Conservation (phyloP, 1,140 invertebrate genomes). For the Idris sp. region DNA sequence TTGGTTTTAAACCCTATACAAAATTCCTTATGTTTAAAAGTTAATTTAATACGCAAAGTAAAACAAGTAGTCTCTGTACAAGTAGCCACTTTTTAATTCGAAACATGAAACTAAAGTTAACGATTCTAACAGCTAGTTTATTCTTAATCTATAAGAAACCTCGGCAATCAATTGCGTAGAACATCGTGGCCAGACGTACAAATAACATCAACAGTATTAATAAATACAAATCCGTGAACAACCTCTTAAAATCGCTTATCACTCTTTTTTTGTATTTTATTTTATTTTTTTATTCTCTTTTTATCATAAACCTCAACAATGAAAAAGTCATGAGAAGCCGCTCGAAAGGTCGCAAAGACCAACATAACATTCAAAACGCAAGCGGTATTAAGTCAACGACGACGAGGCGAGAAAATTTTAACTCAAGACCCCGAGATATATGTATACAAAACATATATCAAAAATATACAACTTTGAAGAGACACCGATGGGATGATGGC, state of each 20-base stretch:
- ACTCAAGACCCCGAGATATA: conserved; percentile 22
- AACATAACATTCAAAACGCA: conserved; percentile 46
- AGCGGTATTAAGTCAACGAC: conserved; percentile 34
- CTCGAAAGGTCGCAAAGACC: conserved; percentile 24
- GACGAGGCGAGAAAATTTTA: conserved; percentile 36
- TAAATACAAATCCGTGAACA: conserved; percentile 62
- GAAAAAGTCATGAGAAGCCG: conserved; percentile 47
- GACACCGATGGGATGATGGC: conserved; percentile 12
- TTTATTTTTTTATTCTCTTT: too few relatives aligned
- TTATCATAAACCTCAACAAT: conserved; percentile 52
- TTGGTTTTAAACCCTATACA: conserved; percentile 34
- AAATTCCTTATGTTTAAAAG: conserved; percentile 31
- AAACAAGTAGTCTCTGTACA: conserved; percentile 36
- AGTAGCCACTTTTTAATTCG: conserved; percentile 19
- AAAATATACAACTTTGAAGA: conserved; percentile 38
- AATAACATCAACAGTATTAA: conserved; percentile 61
- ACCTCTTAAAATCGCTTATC: conserved; percentile 53
- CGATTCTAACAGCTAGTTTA: conserved; percentile 17
- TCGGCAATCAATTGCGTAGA: conserved; percentile 4
- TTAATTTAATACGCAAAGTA: conserved; percentile 35
- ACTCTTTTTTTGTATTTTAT: too few relatives aligned
- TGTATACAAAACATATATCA: conserved; percentile 54
- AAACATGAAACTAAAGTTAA: conserved; percentile 17
- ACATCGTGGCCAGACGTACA: conserved; percentile 49
- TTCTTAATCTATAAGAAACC: conserved; percentile 43